Conservation (phyloP, 2,113 vertebrate genomes). For the Periophthalmodon schlosseri region DNA sequence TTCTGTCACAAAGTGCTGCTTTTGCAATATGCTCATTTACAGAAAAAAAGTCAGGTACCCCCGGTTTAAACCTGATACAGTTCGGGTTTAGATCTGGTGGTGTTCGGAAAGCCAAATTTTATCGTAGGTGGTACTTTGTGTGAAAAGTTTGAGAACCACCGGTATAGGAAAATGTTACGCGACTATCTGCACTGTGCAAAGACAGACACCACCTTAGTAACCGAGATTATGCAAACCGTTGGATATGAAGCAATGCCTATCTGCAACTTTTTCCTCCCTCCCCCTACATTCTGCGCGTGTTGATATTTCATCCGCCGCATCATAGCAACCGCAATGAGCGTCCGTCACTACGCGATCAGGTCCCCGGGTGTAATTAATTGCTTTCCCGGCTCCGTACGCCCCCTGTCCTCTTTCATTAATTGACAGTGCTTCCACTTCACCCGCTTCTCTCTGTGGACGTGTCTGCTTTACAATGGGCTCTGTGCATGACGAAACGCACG, state of each 20-base stretch:
- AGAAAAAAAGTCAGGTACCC: no score
- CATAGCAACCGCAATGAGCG: not conserved
- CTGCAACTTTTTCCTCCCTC: not conserved
- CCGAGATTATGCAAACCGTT: no score
- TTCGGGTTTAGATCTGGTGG: no score
- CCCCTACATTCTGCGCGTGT: not conserved
- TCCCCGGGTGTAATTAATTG: not conserved
- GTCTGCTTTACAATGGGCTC: not conserved
- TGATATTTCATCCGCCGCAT: not conserved
- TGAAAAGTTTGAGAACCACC: no score
- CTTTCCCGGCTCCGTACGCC: not conserved
- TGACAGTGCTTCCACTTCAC: not conserved
- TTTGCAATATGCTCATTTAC: no score
- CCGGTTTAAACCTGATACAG: no score
- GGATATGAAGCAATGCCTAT: no score
- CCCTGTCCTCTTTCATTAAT: not conserved
- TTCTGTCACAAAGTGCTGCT: no score
- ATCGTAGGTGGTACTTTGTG: no score
- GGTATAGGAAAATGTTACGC: no score
- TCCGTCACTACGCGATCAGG: not conserved
- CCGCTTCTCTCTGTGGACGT: not conserved
- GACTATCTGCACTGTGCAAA: not conserved
- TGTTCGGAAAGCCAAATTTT: no score
- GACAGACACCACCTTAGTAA: no score
- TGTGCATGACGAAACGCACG: not conserved